A percentile compares a stretch with the other conserved stretches of the same genome.
Evolutionary conservation across 37 sponge, comb jelly and placozoan genomes (phyloP).

Genomic region (Bolinopsis microptera): DNA sequence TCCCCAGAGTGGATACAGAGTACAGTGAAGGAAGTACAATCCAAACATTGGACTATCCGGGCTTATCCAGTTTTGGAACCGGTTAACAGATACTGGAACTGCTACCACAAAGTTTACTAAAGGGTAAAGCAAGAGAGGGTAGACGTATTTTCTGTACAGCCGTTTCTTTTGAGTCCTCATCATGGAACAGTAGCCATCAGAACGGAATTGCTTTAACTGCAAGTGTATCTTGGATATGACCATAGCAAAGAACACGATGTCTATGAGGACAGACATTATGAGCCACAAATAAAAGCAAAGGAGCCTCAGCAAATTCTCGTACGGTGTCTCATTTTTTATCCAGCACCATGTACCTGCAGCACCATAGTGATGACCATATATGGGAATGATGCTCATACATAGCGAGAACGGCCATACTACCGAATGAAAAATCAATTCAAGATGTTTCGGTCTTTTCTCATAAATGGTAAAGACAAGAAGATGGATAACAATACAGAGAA

Average conservation of each 20-base stretch:
- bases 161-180: background rate
- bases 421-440: constrained; percentile 6
- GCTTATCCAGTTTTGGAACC: constrained; percentile 36
- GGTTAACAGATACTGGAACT: background rate
- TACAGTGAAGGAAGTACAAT: background rate
- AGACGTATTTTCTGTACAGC: background rate
- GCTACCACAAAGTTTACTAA: background rate
- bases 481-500: background rate
- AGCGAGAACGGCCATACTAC: too few species aligned
- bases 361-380: constrained; percentile 34
- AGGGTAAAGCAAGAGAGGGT: constrained; percentile 50
- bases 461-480: background rate
- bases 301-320: constrained; percentile 22
- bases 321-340: background rate
- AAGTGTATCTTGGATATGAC: background rate
- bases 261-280: background rate
- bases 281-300: constrained; percentile 50
- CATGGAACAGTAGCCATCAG: background rate
- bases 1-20: background rate
- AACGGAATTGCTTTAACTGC: too few species aligned
- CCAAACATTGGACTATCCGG: background rate
- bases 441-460: background rate
- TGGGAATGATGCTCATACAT: constrained; percentile 9
- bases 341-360: constrained; percentile 54
- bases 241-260: constrained; percentile 4